Evolutionary conservation across 1,140 invertebrate genomes (phyloP).

Genomic region (Oncopodura yosiiana): DNA sequence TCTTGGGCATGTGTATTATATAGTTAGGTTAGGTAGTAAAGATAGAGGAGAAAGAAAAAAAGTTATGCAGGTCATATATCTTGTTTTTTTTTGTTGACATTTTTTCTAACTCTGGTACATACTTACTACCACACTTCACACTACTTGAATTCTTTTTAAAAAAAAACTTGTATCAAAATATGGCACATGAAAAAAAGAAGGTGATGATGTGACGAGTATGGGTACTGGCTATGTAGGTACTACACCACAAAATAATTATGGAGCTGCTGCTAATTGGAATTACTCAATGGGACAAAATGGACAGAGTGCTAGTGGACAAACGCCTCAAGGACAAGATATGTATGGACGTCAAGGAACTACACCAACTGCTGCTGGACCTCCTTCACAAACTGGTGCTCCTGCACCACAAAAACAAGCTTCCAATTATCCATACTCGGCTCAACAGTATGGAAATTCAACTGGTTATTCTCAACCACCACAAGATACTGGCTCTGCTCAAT

Average conservation of each 20-base stretch:
- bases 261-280: constrained; percentile 33
- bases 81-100: too few species aligned
- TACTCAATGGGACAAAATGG: constrained; percentile 36
- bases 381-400: constrained; percentile 20
- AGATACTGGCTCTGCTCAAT: constrained; percentile 31
- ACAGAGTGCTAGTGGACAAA: constrained; percentile 26
- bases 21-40: too few species aligned
- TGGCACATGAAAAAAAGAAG: too few species aligned
- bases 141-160: too few species aligned
- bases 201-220: too few species aligned
- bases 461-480: constrained; percentile 33
- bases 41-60: too few species aligned
- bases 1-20: too few species aligned
- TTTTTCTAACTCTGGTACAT: too few species aligned
- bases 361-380: constrained; percentile 29
- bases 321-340: constrained; percentile 32
- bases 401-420: constrained; percentile 32
- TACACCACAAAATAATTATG: constrained; percentile 35
- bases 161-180: too few species aligned
- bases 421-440: constrained; percentile 34
- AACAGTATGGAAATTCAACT: constrained; percentile 32
- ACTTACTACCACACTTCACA: too few species aligned
- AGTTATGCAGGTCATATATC: too few species aligned
- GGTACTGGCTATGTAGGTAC: constrained; percentile 27
- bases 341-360: constrained; percentile 34